Conservation (phyloP, 64 coral and sea anemone species). For the Dendrophyllia cribrosa region DNA sequence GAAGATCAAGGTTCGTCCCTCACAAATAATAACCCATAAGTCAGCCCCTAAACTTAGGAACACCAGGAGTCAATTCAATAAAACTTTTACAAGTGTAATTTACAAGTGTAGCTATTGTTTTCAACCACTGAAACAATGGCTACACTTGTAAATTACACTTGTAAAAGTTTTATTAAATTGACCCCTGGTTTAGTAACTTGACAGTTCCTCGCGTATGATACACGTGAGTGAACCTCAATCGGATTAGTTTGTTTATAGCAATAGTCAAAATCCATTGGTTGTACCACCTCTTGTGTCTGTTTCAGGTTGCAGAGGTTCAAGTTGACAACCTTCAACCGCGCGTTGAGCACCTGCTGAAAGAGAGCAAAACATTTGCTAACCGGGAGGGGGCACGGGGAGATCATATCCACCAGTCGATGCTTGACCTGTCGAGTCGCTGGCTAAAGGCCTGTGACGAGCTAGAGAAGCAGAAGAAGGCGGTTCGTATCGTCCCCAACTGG, state of each 20-base stretch:
- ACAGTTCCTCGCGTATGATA: no score
- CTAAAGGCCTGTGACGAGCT: constrained; percentile 91
- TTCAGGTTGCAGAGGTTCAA: constrained; percentile 67
- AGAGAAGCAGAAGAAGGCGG: constrained; percentile 79
- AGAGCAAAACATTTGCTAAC: constrained; percentile 78
- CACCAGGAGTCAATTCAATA: no score
- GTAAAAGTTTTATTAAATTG: no score
- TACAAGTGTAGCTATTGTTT: no score
- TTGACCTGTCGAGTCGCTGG: constrained; percentile 92
- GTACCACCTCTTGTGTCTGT: not conserved
- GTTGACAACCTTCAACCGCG: constrained; percentile 84
- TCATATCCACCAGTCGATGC: constrained; percentile 83
- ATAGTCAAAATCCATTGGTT: no score
- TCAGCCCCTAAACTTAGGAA: not conserved
- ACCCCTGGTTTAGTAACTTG: not conserved
- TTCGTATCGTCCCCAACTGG: constrained; percentile 89
- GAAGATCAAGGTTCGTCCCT: constrained; percentile 69
- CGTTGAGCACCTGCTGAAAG: constrained; percentile 80
- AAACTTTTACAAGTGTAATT: no score
- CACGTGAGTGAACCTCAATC: no score
- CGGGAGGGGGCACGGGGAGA: constrained; percentile 74
- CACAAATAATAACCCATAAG: not conserved
- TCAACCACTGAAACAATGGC: no score
- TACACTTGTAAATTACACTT: no score
- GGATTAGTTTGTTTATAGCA: no score